phyloP scores from a whole-genome alignment of 2,797 vertebrate species.

The Tragelaphus eurycerus region DNA sequence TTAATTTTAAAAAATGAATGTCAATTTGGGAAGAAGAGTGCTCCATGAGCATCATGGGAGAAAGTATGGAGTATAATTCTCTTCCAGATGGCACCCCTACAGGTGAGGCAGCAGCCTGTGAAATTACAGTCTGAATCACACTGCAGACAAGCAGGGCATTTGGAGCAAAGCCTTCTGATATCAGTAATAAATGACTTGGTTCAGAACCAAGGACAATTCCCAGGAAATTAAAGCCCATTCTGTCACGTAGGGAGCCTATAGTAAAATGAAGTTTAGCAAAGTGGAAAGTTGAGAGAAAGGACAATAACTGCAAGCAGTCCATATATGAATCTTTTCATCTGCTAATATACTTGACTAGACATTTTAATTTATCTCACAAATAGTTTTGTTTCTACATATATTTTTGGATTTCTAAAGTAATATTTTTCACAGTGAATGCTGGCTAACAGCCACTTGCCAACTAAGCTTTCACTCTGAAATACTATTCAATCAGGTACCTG shows the following conservation, averaged over 20 bases:
- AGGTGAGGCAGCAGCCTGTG: slow-evolving; percentile 93
- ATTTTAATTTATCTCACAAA: slow-evolving; percentile 52
- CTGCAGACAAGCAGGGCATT: slow-evolving; percentile 79
- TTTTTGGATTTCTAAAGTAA: background rate
- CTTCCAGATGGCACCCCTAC: slow-evolving; percentile 87
- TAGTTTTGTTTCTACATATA: background rate
- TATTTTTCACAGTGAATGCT: background rate
- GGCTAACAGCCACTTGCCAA: background rate
- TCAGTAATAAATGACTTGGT: slow-evolving; percentile 81
- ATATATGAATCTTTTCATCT: slow-evolving; percentile 18
- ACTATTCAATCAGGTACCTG: background rate
- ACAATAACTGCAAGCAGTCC: background rate
- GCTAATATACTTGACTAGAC: slow-evolving; percentile 28
- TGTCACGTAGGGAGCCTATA: background rate
- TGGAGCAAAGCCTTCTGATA: slow-evolving; percentile 75
- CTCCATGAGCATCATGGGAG: slow-evolving; percentile 77
- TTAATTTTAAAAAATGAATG: slow-evolving; percentile 58
- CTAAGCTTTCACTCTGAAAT: background rate
- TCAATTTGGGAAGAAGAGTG: slow-evolving; percentile 61
- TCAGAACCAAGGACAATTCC: slow-evolving; percentile 74
- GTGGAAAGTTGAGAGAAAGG: slow-evolving; percentile 69
- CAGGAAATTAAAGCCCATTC: slow-evolving; percentile 48
- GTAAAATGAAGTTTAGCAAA: slow-evolving; percentile 22
- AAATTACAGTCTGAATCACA: slow-evolving; percentile 95
- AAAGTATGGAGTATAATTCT: slow-evolving; percentile 83